A percentile compares a stretch with the other conserved stretches of the same genome.
phyloP scores from a whole-genome alignment of 2,113 vertebrate genomes.

The Arothron firmamentum region DNA sequence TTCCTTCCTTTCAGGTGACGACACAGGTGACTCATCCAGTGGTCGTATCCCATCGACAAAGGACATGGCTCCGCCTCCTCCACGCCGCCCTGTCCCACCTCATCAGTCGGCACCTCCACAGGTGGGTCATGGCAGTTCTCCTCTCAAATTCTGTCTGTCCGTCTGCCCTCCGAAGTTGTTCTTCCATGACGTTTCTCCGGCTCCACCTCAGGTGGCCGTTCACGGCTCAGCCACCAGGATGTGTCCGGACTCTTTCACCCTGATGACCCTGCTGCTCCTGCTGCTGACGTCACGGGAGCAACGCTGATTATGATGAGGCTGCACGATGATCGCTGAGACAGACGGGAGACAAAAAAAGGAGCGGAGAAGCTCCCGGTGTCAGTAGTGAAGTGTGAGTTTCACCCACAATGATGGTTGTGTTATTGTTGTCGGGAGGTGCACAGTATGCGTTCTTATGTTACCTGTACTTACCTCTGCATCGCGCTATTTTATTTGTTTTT shows the following conservation, averaged over 20 bases:
- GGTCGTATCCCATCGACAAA: conserved; percentile 42
- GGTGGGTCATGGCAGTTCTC: conserved; percentile 18
- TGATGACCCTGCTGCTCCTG: conserved; percentile 35
- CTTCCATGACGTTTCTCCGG: background rate
- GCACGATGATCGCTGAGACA: background rate
- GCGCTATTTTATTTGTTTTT: conserved; percentile 51
- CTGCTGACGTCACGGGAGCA: conserved; percentile 50
- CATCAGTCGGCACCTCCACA: conserved; percentile 45
- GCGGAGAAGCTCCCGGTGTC: conserved; percentile 10
- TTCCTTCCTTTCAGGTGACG: conserved; percentile 31
- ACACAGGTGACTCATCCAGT: conserved; percentile 33
- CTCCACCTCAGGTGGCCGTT: conserved; percentile 46
- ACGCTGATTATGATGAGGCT: conserved; percentile 32
- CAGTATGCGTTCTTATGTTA: conserved; percentile 43
- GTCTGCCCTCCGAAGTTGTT: background rate
- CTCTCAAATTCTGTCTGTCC: background rate
- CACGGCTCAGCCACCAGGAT: conserved; percentile 20
- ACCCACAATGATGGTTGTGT: no score
- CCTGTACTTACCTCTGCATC: conserved; percentile 60
- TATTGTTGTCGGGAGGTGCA: conserved; percentile 15
- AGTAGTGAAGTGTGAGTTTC: background rate
- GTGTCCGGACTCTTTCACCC: conserved; percentile 31
- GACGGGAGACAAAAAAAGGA: conserved; percentile 18
- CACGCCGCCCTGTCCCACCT: conserved; percentile 37
- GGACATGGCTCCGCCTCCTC: conserved; percentile 19